Evolutionary conservation across 2,888 invertebrate genomes (phyloP), one percentile per base, ranked within the genome.

Genomic region (Cistogaster globosa): DNA sequence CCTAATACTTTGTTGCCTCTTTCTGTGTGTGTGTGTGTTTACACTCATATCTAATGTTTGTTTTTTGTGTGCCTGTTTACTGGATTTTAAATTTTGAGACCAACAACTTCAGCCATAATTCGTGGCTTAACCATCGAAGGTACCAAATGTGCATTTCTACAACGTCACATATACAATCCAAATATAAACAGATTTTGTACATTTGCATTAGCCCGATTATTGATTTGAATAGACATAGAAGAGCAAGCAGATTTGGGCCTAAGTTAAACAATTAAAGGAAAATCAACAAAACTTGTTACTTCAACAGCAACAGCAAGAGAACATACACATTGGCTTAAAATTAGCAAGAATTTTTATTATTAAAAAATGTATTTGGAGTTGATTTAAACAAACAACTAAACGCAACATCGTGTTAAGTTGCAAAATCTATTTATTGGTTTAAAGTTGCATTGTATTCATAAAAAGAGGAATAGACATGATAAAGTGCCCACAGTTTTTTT

Each of bases 151-250:
- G 16, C 51, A 60, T 38, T 1, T 9, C 18, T 53, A 58, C 22
- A 58, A 0, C 9, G 14, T 38, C 14, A 38, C 38, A 53, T 11
- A 53, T 18, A 18, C 57, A 12, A 3, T 22, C 53, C 53, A 20
- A 18, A 48, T 22, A 38, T n/a, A 38, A 58, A 77, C n/a, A 36
- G 42, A 20, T 60, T 57, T 77, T 60, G n/a, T 53, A 62, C 51
- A 55, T 62, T 69, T 78, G 20, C 62, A 62, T 69, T 62, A 62
- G 45, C 36, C 57, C 63, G 32, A 63, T 79, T 63, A 71, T 71
- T 79, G 63, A 63, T 53, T 53, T 51, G 65, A 79, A 65, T 65
- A 58, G 22, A 63, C 57, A 26, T 51, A 68, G 53, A 26, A 32
- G 9, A 60, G 7, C 36, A 51, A 32, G 42, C 38, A 57, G 11